phyloP scores from a whole-genome alignment of 2,113 vertebrate genomes.

The Saguinus midas region DNA sequence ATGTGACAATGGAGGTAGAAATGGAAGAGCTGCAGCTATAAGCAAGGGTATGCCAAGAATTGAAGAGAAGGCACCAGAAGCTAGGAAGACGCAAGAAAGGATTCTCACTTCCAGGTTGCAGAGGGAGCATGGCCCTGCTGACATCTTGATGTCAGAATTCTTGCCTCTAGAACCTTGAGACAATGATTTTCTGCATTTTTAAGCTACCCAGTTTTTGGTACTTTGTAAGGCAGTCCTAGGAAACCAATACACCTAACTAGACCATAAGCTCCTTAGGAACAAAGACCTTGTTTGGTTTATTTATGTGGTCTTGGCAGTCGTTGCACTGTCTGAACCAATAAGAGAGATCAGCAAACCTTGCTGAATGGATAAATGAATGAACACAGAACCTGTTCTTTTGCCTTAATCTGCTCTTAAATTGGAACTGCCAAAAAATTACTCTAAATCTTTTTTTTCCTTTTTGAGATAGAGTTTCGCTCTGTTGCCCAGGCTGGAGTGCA shows the following conservation, averaged over 20 bases:
- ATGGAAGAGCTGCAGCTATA: background rate
- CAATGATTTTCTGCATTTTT: background rate
- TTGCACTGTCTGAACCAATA: background rate
- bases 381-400: background rate
- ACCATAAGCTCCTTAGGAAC: background rate
- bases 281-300: constrained; percentile 3
- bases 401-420: background rate
- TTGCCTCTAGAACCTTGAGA: background rate
- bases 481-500: too few species aligned
- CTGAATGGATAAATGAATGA: background rate
- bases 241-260: background rate
- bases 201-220: constrained; percentile 13
- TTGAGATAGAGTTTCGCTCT: too few species aligned
- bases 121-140: background rate
- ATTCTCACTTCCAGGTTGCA: background rate
- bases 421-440: constrained; percentile 24
- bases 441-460: background rate
- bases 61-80: background rate
- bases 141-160: background rate
- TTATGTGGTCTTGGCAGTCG: background rate
- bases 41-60: background rate
- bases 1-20: background rate
- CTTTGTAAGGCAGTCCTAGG: background rate
- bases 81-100: background rate
- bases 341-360: background rate